A percentile compares a stretch with the other conserved stretches of the same genome.
phyloP scores from a whole-genome alignment of 2,888 invertebrate species.

The Allygus modestus region DNA sequence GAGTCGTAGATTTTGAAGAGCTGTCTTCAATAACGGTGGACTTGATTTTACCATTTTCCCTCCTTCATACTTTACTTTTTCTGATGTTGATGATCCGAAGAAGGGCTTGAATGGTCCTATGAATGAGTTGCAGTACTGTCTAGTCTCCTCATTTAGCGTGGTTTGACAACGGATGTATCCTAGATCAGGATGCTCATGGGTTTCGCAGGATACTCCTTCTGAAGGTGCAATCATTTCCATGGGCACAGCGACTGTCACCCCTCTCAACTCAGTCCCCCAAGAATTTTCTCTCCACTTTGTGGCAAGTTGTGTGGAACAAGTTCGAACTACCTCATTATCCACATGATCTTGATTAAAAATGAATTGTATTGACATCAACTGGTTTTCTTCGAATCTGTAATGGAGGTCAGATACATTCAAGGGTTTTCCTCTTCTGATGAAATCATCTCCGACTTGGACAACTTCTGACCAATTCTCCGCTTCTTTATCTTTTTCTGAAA shows the following conservation, averaged over 20 bases:
- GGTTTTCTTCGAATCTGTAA: constrained; percentile 4
- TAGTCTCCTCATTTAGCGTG: not conserved
- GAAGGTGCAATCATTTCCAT: not conserved
- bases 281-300: not conserved
- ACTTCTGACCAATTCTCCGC: not conserved
- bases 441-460: not conserved
- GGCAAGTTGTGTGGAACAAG: not conserved
- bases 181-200: not conserved
- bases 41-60: not conserved
- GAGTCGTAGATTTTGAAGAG: not conserved
- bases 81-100: not conserved
- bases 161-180: not conserved
- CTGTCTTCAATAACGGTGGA: constrained; percentile 2
- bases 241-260: not conserved
- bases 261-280: not conserved
- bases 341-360: not conserved
- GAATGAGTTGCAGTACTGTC: not conserved
- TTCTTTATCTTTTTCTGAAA: not conserved
- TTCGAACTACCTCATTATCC: not conserved
- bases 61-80: constrained; percentile 44
- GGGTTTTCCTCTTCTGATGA: not conserved
- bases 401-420: not conserved
- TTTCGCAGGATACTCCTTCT: not conserved
- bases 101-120: constrained; percentile 18
- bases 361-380: not conserved